A percentile compares a stretch with the other conserved stretches of the same genome.
These are phyloP conservation scores for Acanthoscelides obtectus DNA, from an alignment of 2,888 invertebrate genomes.

Conservation along the genomic window DNA sequence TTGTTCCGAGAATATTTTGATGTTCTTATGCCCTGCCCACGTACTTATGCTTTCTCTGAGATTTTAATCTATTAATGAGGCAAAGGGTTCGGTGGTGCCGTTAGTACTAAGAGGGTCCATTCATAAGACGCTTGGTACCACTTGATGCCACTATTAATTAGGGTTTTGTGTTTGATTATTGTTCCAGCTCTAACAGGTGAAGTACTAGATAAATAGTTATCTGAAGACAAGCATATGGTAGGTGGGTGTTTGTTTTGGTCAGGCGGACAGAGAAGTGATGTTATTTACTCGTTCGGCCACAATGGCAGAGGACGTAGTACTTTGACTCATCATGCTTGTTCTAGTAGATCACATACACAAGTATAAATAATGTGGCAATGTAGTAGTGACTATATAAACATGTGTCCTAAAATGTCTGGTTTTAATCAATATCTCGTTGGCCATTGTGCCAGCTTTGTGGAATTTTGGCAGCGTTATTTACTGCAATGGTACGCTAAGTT, in stretches of 20 bases:
- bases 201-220: neutral
- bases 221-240: neutral
- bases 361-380: no score
- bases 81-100: neutral
- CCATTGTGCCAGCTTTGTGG: no score
- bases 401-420: no score
- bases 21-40: neutral
- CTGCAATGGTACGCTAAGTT: no score
- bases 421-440: no score
- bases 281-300: no score
- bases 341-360: no score
- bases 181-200: neutral
- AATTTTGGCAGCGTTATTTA: no score
- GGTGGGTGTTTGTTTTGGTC: neutral
- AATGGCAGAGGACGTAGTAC: no score
- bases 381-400: no score
- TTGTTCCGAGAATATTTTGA: neutral
- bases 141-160: neutral
- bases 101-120: neutral
- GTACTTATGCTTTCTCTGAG: neutral
- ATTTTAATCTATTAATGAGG: neutral
- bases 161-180: neutral
- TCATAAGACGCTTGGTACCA: neutral
- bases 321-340: no score
- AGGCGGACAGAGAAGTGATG: neutral